Conservation (phyloP, 2,113 vertebrate genomes). For the Arenaria interpres region DNA sequence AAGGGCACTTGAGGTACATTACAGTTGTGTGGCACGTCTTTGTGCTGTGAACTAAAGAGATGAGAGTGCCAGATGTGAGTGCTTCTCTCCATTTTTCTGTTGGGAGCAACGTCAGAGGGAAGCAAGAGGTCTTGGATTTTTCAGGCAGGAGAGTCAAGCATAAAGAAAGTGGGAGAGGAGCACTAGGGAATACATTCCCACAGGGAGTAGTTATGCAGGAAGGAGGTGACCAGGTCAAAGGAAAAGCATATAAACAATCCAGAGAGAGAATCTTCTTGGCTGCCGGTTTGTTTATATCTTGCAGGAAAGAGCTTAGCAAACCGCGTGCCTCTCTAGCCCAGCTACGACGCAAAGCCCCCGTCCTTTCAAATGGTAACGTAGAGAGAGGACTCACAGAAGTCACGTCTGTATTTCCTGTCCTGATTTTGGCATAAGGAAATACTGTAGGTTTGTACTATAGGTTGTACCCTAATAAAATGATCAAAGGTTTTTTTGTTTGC, state of each 20-base stretch:
- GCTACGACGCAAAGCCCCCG: background rate
- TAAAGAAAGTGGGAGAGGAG: background rate
- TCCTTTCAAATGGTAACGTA: background rate
- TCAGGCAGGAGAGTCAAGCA: background rate
- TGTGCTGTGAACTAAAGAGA: background rate
- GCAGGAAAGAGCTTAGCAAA: background rate
- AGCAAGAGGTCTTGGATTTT: background rate
- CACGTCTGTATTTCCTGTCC: slow-evolving; percentile 51
- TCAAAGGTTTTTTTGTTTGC: background rate
- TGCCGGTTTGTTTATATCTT: slow-evolving; percentile 23
- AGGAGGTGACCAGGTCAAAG: slow-evolving; percentile 46
- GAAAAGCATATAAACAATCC: slow-evolving; percentile 32
- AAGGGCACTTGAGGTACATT: background rate
- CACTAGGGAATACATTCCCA: background rate
- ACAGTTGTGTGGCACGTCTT: background rate
- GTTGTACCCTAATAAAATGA: background rate
- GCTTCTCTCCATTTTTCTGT: background rate
- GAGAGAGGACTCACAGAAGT: slow-evolving; percentile 5
- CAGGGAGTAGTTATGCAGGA: background rate
- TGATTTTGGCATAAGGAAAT: background rate
- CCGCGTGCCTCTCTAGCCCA: background rate
- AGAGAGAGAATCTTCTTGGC: slow-evolving; percentile 32
- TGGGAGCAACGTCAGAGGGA: background rate
- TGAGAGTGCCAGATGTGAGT: background rate
- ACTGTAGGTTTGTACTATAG: background rate